Base-by-base conservation (phyloP, 2,888 invertebrate species). In the Tridacna crocea region DNA sequence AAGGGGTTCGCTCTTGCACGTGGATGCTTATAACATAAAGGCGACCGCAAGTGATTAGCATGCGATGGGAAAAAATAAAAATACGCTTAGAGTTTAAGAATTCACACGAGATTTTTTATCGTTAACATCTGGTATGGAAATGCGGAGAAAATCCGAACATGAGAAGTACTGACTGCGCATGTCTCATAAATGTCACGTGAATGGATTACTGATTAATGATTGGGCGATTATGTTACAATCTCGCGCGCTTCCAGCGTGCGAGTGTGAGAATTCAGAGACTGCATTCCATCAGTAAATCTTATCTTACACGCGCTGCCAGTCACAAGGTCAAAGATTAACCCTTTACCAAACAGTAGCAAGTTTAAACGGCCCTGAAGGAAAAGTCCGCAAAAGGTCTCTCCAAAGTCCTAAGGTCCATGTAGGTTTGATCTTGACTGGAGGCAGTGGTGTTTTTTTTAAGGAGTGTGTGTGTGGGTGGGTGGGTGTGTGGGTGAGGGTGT, bases 241-340 rank as follows among this genome's bases (percentile, higher is more conserved):
- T 81, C 81, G 81, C 77, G 81, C 74, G 81, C 77, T 72, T 60
- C 81, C 74, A 74, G 73, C 77, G 81, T 61, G 68, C 66, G 68
- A 77, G 66, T 77, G 81, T 81, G 81, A 81, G 81, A 81, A 81
- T n/a, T 36, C n/a, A 24, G 13, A 47, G n/a, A 48, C 15, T 17
- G 51, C 58, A 58, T 68, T 74, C 58, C 66, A n/a, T 26, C 74
- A 68, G 51, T 27, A 68, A 66, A 65, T 79, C 48, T 74, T 79
- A 79, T 79, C 78, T 24, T 72, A 68, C 73, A 68, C 79, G 74
- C 79, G 79, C 65, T 66, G 70, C 66, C 60, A 68, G 74, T 61
- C 74, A 74, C 15, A 26, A 27, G 74, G 27, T 47, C 74, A 61
- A 47, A 74, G 74, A 70, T 24, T 66, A 55, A 55, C 36, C 8